Percentiles rank a stretch among this genome's conserved stretches.
Evolutionary conservation across 2,797 vertebrate genomes (phyloP).

Genomic region (Poliocrania exsul): DNA sequence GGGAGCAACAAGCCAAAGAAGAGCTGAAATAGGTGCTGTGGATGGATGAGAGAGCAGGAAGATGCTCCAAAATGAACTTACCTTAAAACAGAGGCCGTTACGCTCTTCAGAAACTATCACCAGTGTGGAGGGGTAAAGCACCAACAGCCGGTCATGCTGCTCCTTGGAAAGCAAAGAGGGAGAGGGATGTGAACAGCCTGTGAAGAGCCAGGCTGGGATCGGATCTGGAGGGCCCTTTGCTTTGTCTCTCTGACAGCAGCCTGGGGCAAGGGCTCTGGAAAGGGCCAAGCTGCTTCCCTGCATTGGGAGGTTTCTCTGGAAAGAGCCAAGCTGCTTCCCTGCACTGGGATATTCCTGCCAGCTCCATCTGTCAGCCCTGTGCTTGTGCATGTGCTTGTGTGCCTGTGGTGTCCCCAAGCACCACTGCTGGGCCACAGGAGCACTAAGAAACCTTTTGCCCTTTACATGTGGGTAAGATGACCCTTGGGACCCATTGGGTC

Average conservation of each 20-base stretch:
- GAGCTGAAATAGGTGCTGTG: not conserved
- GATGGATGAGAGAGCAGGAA: not conserved
- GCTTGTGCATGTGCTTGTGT: not conserved
- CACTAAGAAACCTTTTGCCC: not conserved
- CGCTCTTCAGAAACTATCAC: slow-evolving; percentile 91
- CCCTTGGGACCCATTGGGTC: not conserved
- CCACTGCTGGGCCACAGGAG: not conserved
- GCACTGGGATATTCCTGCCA: not conserved
- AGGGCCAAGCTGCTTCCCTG: not conserved
- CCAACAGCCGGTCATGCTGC: slow-evolving; percentile 87
- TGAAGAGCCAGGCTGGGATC: not conserved
- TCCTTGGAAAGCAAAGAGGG: slow-evolving; percentile 76
- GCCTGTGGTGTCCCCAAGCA: not conserved
- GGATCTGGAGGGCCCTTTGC: not conserved
- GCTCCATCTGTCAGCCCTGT: not conserved
- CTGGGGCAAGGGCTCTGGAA: not conserved
- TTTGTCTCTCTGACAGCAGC: not conserved
- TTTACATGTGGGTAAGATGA: not conserved
- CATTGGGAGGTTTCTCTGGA: not conserved
- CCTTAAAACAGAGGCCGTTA: slow-evolving; percentile 90
- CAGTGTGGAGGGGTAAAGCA: slow-evolving; percentile 89
- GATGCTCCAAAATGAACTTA: slow-evolving; percentile 23
- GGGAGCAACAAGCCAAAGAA: not conserved
- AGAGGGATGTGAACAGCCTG: not conserved
- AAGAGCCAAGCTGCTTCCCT: not conserved